A percentile compares a stretch with the other conserved stretches of the same genome.
Conservation (phyloP, 2,113 vertebrate genomes). For the Silurus asotus region DNA sequence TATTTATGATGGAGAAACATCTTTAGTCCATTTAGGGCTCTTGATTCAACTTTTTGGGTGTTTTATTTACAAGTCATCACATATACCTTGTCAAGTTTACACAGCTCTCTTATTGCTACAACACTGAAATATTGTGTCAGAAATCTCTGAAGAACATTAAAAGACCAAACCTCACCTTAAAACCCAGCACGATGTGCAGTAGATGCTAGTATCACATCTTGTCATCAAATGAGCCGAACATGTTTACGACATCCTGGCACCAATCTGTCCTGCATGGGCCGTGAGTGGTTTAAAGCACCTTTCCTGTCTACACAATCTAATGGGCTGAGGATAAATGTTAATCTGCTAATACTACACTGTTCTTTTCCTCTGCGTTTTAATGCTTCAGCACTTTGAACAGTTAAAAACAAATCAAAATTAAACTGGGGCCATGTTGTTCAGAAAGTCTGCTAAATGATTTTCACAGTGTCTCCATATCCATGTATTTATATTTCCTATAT, state of each 20-base stretch:
- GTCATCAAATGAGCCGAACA: constrained; percentile 6
- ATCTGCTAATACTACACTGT: constrained; percentile 49
- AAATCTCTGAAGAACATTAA: background rate
- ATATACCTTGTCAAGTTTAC: background rate
- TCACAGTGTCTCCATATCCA: background rate
- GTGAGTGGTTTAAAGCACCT: constrained; percentile 7
- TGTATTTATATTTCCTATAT: background rate
- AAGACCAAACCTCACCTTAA: background rate
- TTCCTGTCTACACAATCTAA: constrained; percentile 32
- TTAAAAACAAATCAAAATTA: constrained; percentile 20
- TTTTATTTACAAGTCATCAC: background rate
- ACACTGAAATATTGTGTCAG: background rate
- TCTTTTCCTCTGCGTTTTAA: constrained; percentile 15
- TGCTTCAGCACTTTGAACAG: constrained; percentile 40
- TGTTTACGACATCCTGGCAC: constrained; percentile 8
- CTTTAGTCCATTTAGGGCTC: background rate
- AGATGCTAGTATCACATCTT: background rate
- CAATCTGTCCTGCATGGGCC: constrained; percentile 7
- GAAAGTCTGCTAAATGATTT: background rate
- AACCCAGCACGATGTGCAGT: background rate
- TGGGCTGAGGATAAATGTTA: constrained; percentile 46
- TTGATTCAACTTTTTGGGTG: background rate
- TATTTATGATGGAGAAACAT: background rate
- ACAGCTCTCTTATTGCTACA: background rate
- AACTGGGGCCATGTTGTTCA: background rate